A percentile compares a stretch with the other conserved stretches of the same genome.
phyloP scores from a whole-genome alignment of 2,797 vertebrate species.

The Mus spretus region DNA sequence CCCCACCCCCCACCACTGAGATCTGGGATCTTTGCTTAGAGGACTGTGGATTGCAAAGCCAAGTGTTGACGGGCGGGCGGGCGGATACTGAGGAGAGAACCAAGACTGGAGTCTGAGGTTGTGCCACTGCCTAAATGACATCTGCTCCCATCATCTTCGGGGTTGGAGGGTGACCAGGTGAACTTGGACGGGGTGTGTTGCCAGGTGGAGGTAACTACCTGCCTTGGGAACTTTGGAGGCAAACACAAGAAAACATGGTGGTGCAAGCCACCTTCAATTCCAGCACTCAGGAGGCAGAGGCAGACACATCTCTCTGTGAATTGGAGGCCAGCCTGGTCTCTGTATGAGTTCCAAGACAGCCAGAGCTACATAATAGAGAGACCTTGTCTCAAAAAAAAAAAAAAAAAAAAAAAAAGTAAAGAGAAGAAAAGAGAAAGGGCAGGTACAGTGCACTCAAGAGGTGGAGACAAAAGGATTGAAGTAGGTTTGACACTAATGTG shows the following conservation, averaged over 20 bases:
- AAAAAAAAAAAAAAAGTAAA: neutral
- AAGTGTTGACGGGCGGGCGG: neutral
- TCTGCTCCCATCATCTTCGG: fast-evolving
- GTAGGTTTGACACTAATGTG: neutral
- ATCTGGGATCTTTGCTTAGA: neutral
- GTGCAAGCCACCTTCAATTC: neutral
- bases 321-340: neutral
- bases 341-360: neutral
- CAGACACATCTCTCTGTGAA: neutral
- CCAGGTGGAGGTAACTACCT: neutral
- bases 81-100: neutral
- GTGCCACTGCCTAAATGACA: fast-evolving
- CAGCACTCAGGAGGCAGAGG: neutral
- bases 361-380: neutral
- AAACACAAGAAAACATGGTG: neutral
- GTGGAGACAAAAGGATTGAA: neutral
- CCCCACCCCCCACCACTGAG: neutral
- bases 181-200: neutral
- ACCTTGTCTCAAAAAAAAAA: neutral
- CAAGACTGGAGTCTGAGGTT: neutral
- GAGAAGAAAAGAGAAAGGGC: no score
- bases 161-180: neutral
- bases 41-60: neutral
- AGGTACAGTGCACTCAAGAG: neutral
- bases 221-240: neutral